phyloP scores from a whole-genome alignment of 2,113 vertebrate genomes.

The Silurus glanis region DNA sequence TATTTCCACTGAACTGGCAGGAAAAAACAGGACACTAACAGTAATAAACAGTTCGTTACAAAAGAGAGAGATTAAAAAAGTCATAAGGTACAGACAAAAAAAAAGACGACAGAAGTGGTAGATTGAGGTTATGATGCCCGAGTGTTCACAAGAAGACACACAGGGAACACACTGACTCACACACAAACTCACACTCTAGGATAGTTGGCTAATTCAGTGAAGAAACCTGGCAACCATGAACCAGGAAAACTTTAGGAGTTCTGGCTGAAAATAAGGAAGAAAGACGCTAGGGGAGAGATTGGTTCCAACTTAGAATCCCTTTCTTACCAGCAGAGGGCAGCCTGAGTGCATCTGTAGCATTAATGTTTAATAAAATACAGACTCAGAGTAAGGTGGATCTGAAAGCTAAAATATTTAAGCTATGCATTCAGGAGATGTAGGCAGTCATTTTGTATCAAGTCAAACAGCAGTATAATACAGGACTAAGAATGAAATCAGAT shows the following conservation, averaged over 20 bases:
- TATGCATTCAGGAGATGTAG: not conserved
- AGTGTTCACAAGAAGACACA: conserved; percentile 7
- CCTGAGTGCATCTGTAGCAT: conserved; percentile 73
- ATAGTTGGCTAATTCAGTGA: conserved; percentile 19
- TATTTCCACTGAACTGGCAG: not conserved
- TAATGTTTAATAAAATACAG: conserved; percentile 65
- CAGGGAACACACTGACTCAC: conserved; percentile 23
- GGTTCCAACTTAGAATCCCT: conserved; percentile 58
- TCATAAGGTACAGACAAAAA: not conserved
- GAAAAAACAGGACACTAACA: not conserved
- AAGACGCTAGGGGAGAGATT: conserved; percentile 53
- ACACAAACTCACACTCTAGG: conserved; percentile 6
- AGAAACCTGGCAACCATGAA: conserved; percentile 51
- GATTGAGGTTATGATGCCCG: conserved; percentile 3
- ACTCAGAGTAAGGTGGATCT: conserved; percentile 11
- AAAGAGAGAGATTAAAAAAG: not conserved
- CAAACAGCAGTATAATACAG: not conserved
- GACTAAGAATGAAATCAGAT: not conserved
- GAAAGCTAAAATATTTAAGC: not conserved
- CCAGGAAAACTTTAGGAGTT: conserved; percentile 44
- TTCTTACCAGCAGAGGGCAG: conserved; percentile 76
- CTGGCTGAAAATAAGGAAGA: conserved; percentile 43
- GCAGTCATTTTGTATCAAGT: not conserved
- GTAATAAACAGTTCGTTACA: not conserved
- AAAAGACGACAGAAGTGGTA: not conserved